These are phyloP conservation scores for Thermophis baileyi DNA, from an alignment of 2,113 vertebrate genomes.

Conservation along the genomic window DNA sequence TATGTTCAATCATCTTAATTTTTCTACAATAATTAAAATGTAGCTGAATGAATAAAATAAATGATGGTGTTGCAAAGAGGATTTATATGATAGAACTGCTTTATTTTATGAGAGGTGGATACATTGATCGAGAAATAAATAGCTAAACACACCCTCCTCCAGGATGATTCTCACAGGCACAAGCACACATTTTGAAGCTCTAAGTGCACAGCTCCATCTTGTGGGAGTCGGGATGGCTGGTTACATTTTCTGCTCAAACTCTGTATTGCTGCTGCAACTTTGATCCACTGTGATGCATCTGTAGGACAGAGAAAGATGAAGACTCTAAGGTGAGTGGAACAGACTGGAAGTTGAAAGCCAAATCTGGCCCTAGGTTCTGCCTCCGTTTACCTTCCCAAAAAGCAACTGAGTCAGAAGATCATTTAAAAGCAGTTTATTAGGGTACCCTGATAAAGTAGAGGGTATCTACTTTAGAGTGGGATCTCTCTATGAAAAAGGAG, in stretches of 20 bases:
- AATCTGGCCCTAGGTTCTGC: too few relatives aligned
- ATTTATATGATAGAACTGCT: constrained; percentile 54
- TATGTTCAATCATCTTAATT: constrained; percentile 43
- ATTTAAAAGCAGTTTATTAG: too few relatives aligned
- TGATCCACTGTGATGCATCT: not conserved
- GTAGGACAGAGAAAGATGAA: not conserved
- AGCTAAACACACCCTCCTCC: not conserved
- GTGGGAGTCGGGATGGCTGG: not conserved
- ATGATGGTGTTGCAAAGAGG: constrained; percentile 62
- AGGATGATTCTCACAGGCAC: not conserved
- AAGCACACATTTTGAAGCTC: not conserved
- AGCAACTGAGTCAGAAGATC: too few relatives aligned
- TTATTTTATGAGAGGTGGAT: constrained; percentile 61
- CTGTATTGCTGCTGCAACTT: not conserved
- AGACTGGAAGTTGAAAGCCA: too few relatives aligned
- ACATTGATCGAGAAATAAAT: constrained; percentile 56
- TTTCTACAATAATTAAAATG: constrained; percentile 60
- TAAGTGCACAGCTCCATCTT: constrained; percentile 66
- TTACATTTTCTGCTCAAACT: not conserved
- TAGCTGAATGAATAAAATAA: constrained; percentile 64
- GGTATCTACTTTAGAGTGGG: too few relatives aligned
- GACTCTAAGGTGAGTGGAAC: not conserved
- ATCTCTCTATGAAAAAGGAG: too few relatives aligned
- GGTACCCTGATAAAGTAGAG: too few relatives aligned
- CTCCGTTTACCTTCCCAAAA: too few relatives aligned